Evolutionary conservation across 92 coral and sea anemone genomes (phyloP).

Genomic region (Epizoanthus scotinus): DNA sequence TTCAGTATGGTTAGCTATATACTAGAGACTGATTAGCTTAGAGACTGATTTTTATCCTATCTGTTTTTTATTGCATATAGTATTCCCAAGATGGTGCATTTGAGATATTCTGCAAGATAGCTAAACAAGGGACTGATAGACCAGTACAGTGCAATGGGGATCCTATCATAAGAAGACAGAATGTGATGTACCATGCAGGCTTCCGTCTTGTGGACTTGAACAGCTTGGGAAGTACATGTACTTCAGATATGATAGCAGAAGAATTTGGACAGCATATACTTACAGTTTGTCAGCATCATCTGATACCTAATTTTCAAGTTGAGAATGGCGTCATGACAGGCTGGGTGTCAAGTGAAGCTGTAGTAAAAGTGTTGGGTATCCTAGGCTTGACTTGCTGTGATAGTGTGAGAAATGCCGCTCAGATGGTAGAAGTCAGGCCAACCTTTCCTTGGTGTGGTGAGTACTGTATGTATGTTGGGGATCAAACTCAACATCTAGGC

Average conservation of each 20-base stretch:
- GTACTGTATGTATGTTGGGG: too few species aligned
- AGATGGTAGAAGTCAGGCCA: neutral
- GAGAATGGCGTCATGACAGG: conserved; percentile 36
- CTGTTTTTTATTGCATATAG: too few species aligned
- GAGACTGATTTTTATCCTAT: too few species aligned
- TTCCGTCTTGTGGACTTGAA: conserved; percentile 44
- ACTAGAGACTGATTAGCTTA: too few species aligned
- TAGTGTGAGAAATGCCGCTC: conserved; percentile 3
- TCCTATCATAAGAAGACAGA: neutral
- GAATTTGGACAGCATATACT: neutral
- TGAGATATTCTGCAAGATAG: too few species aligned
- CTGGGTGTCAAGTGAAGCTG: neutral
- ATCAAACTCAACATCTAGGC: too few species aligned
- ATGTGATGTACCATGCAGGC: conserved; percentile 30
- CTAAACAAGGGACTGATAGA: too few species aligned
- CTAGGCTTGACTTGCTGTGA: neutral
- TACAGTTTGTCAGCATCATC: conserved; percentile 32
- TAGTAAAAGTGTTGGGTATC: conserved; percentile 33
- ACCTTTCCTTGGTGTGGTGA: conserved; percentile 52
- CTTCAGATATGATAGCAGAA: neutral
- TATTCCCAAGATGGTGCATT: too few species aligned
- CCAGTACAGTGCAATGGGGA: conserved; percentile 7
- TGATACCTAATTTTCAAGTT: conserved; percentile 41
- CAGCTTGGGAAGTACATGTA: neutral
- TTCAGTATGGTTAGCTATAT: too few species aligned